Evolutionary conservation across 30 jellyfish, hydroid and myxozoan genomes (phyloP), one percentile per base, ranked within the genome.

Genomic region (Aurelia aurita): DNA sequence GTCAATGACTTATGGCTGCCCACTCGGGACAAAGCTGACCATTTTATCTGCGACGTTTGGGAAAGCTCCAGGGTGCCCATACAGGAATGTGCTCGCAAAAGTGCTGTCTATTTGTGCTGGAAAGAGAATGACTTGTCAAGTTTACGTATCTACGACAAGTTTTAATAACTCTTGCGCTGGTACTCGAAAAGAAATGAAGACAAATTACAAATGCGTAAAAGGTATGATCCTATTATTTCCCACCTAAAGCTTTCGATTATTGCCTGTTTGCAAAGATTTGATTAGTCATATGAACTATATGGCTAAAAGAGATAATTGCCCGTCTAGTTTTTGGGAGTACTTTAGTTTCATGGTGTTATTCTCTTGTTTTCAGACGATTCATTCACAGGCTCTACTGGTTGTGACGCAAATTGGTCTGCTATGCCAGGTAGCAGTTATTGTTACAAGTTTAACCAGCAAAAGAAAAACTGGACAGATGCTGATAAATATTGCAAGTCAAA

Each of bases 391-490:
- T n/a, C 73, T 8, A 23, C 22, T 29, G 97, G 97, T 7, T 94
- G 99, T 72, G 96, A 96, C 44, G 32, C 59, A 10, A 69, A 76
- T 14, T 94, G 96, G 91, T 22, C 89, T 5, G 77, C 82, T 18
- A 53, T 13, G n/a, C 80, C 18, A 13, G 86, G 74, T 58, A 76
- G 77, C 35, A 79, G 35, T 47, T 53, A 53, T 47, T 94, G 99
- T 77, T 94, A 88, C 86, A 94, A 75, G 65, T 69, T 88, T 49
- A 83, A 59, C 79, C 82, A 46, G n/a, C 58, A 20, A 39, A 84
- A 88, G 81, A 54, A 46, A 62, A 84, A 61, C 63, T 84, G 94
- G 85, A 44, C 91, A 11, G 96, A 85, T 6, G 99, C 99, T 58
- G 44, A 62, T 10, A 59, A 58, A n/a, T 58, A 21, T 27, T 94